Evolutionary conservation across 2,113 vertebrate species (phyloP).

Genomic region (Amphiprion ocellaris): DNA sequence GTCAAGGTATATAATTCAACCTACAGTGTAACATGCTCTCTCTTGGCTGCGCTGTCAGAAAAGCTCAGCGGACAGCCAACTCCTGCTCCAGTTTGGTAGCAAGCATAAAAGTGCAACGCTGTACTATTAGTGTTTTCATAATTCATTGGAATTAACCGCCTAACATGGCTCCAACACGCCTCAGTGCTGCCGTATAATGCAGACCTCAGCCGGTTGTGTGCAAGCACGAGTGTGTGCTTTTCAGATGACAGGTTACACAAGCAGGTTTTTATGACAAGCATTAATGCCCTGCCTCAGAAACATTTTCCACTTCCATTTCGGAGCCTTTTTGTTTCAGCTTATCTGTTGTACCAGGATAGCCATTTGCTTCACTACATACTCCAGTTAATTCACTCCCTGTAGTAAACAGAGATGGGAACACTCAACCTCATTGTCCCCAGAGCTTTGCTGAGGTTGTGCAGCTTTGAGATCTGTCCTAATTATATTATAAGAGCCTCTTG

Average conservation of each 20-base stretch:
- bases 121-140: slow-evolving; percentile 39
- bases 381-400: slow-evolving; percentile 74
- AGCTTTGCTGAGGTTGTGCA: slow-evolving; percentile 67
- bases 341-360: slow-evolving; percentile 62
- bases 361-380: slow-evolving; percentile 53
- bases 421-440: slow-evolving; percentile 64
- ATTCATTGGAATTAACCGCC: slow-evolving; percentile 46
- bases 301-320: slow-evolving; percentile 32
- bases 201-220: slow-evolving; percentile 32
- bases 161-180: slow-evolving; percentile 3
- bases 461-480: slow-evolving; percentile 72
- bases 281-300: slow-evolving; percentile 29
- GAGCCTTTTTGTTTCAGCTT: slow-evolving; percentile 41
- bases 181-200: slow-evolving; percentile 1
- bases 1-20: slow-evolving; percentile 15
- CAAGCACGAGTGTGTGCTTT: slow-evolving; percentile 4
- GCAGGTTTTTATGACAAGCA: slow-evolving; percentile 42
- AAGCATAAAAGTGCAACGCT: slow-evolving; percentile 31
- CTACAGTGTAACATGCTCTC: slow-evolving; percentile 3
- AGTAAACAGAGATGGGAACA: slow-evolving; percentile 67
- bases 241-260: slow-evolving; percentile 29
- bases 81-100: slow-evolving; percentile 8
- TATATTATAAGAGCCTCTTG: slow-evolving; percentile 71
- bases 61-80: slow-evolving; percentile 4
- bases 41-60: slow-evolving; percentile 17